Evolutionary conservation across 2,797 vertebrate species (phyloP).

Genomic region (Labroides dimidiatus): DNA sequence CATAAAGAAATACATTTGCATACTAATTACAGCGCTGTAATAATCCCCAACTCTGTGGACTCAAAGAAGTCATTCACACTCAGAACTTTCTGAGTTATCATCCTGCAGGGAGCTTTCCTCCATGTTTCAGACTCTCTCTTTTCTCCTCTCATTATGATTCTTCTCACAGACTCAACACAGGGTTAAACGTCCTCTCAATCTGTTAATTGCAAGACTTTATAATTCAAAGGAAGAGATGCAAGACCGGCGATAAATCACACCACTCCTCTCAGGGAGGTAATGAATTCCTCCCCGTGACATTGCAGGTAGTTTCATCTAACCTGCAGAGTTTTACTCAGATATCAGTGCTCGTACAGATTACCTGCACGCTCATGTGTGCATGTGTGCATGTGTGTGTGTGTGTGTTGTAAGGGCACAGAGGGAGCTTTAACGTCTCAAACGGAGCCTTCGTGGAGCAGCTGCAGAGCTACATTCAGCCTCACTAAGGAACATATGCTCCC

Average conservation of each 20-base stretch:
- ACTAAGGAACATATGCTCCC: no score
- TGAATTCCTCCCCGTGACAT: constrained; percentile 70
- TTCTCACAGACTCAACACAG: constrained; percentile 31
- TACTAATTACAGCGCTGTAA: constrained; percentile 84
- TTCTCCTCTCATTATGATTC: constrained; percentile 50
- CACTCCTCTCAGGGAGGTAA: constrained; percentile 50
- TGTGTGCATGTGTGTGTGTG: no score
- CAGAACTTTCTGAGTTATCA: constrained; percentile 76
- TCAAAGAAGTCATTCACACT: constrained; percentile 68
- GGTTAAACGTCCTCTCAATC: constrained; percentile 71
- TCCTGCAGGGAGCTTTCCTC: constrained; percentile 50
- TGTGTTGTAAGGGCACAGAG: no score
- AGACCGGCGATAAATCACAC: constrained; percentile 70
- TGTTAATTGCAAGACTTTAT: constrained; percentile 75
- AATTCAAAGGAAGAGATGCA: constrained; percentile 58
- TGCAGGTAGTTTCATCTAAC: constrained; percentile 46
- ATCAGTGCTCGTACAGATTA: background rate
- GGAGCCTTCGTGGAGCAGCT: no score
- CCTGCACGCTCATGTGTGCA: constrained; percentile 18
- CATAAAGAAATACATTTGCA: constrained; percentile 87
- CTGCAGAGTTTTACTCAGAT: constrained; percentile 6
- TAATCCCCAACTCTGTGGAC: constrained; percentile 63
- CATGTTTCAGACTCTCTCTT: constrained; percentile 42
- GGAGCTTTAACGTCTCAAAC: no score
- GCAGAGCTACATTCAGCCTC: no score